Evolutionary conservation across 2,888 invertebrate genomes (phyloP), one percentile per base, ranked within the genome.

Genomic region (Coelinius sp.): DNA sequence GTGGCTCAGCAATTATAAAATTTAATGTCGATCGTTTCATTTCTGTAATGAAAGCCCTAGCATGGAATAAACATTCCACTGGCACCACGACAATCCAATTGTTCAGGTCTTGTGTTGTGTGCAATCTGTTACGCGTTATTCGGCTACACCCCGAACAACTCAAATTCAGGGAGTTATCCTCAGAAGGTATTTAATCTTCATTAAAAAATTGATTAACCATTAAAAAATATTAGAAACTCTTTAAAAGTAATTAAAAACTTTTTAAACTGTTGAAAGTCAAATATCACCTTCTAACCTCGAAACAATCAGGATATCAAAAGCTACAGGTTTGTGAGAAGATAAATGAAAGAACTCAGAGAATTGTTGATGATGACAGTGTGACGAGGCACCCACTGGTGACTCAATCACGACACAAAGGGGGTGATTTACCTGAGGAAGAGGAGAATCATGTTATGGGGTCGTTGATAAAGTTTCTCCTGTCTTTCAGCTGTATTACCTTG

Each of bases 1-100:
- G 88, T 0, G 92, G 92, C 1, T 79, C 77, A 0, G 88, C 88
- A 77, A 92, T 82, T 0, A 79, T 75, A 81, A 91, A 91, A 0
- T 88, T 88, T 24, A 4, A 24, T 2, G 41, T n/a, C 1, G 63
- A 63, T 12, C 41, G 20, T 5, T 24, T 20, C 74, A 63, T 88
- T 0, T 84, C 88, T 0, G 65, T 68, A 10, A 78, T 74, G 20
- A 69, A 66, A 41, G 1, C 85, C 24, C 82, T 78, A 0, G 83
- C 77, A 63, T 89, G 88, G 0, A 80, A 79, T 0, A 76, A n/a
- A 24, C 68, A 76, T 0, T 84, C 80, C 0, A 69, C 70, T 4
- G 87, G 86, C 0, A 84, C 80, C n/a, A 90, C 75, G 0, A 89
- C 79, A 22, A 80, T 81, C 90, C 90, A 90, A 0, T 87, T 80